phyloP scores from a whole-genome alignment of 92 coral and sea anemone species.

The Scolanthus callimorphus region DNA sequence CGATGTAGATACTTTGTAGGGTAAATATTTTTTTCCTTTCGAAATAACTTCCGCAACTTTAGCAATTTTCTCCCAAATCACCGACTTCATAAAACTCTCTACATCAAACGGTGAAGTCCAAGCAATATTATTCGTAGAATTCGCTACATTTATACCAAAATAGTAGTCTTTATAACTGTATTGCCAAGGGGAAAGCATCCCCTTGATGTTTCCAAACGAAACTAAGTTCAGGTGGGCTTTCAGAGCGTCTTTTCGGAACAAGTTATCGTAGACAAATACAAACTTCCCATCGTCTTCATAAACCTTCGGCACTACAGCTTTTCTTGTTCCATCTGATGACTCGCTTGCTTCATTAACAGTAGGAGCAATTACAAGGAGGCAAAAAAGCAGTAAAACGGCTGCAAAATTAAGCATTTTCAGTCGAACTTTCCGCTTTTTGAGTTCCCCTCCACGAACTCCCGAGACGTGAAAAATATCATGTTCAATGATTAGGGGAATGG shows the following conservation, averaged over 20 bases:
- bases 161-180: conserved; percentile 55
- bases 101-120: conserved; percentile 84
- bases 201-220: conserved; percentile 44
- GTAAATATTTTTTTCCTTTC: conserved; percentile 60
- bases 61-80: conserved; percentile 49
- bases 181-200: conserved; percentile 72
- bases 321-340: not conserved
- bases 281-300: conserved; percentile 47
- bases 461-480: no score
- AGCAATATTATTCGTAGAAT: conserved; percentile 56
- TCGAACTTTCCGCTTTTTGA: no score
- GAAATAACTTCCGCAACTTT: conserved; percentile 32
- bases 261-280: conserved; percentile 52
- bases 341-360: not conserved
- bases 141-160: conserved; percentile 36
- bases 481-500: no score
- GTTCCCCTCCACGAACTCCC: no score
- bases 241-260: conserved; percentile 21
- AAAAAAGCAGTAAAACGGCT: not conserved
- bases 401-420: conserved; percentile 1
- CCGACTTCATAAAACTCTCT: conserved; percentile 52
- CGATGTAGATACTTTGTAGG: conserved; percentile 60
- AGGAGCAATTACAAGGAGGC: not conserved
- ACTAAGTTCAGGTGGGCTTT: conserved; percentile 29
- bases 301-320: not conserved